phyloP scores from a whole-genome alignment of 2,113 vertebrate species.

The Dunckerocampus dactyliophorus region DNA sequence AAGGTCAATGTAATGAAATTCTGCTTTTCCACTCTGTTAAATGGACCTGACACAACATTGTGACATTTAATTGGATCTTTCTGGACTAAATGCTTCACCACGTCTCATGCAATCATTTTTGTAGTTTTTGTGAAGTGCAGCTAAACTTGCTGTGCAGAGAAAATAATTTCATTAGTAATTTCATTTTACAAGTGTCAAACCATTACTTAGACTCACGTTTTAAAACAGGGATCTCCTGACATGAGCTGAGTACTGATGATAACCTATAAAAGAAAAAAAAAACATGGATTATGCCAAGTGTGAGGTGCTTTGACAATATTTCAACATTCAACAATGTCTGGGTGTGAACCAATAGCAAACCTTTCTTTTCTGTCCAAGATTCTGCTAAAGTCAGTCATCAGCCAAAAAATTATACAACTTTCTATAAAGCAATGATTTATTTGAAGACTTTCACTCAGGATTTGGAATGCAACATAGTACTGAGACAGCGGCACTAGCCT shows the following conservation, averaged over 20 bases:
- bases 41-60: neutral
- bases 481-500: no score
- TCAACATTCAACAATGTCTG: neutral
- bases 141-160: neutral
- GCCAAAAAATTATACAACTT: no score
- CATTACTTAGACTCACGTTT: slow-evolving; percentile 81
- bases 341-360: no score
- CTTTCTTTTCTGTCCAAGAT: no score
- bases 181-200: neutral
- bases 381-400: no score
- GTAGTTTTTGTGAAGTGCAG: neutral
- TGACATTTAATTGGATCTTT: neutral
- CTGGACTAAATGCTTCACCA: neutral
- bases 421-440: no score
- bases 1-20: neutral
- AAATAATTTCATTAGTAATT: neutral
- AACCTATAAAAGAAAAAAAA: slow-evolving; percentile 69
- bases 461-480: no score
- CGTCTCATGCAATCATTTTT: neutral
- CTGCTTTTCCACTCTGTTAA: neutral
- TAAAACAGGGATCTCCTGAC: slow-evolving; percentile 98
- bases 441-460: no score
- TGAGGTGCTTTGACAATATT: neutral
- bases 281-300: neutral
- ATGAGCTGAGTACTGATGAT: slow-evolving; percentile 94